These are phyloP conservation scores for Mythimna albipuncta DNA, from an alignment of 2,888 invertebrate genomes.

Conservation along the genomic window DNA sequence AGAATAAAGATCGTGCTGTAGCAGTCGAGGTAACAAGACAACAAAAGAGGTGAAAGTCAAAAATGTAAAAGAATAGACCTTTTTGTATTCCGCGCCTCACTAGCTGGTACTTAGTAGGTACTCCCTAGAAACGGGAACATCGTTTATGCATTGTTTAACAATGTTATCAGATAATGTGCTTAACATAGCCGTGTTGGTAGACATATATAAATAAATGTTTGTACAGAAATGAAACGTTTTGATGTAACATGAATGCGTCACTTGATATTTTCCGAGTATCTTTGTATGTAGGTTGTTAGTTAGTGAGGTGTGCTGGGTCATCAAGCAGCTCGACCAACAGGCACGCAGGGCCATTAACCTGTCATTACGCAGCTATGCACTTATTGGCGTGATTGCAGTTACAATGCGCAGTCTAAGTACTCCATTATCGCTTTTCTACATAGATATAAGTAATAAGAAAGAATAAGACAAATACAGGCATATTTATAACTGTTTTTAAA, in stretches of 20 bases:
- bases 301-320: conserved; percentile 12
- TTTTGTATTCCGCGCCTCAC: conserved; percentile 39
- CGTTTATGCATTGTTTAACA: conserved; percentile 43
- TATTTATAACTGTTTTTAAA: no score
- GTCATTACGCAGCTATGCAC: background rate
- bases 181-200: conserved; percentile 35
- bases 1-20: conserved; percentile 1
- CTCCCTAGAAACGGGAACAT: conserved; percentile 42
- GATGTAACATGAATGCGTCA: conserved; percentile 25
- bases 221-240: conserved; percentile 17
- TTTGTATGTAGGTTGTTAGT: conserved; percentile 8
- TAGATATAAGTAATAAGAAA: no score
- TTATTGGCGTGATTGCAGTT: background rate
- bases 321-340: conserved; percentile 7
- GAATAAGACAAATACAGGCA: no score
- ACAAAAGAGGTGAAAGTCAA: conserved; percentile 42
- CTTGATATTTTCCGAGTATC: conserved; percentile 20
- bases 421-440: background rate
- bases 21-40: background rate
- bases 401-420: background rate
- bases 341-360: conserved; percentile 25
- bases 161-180: conserved; percentile 47
- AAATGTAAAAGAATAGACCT: conserved; percentile 21
- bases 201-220: conserved; percentile 36
- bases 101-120: conserved; percentile 1